Base-by-base conservation (phyloP, 2,888 invertebrate genomes). In the Sacculina carcini region DNA sequence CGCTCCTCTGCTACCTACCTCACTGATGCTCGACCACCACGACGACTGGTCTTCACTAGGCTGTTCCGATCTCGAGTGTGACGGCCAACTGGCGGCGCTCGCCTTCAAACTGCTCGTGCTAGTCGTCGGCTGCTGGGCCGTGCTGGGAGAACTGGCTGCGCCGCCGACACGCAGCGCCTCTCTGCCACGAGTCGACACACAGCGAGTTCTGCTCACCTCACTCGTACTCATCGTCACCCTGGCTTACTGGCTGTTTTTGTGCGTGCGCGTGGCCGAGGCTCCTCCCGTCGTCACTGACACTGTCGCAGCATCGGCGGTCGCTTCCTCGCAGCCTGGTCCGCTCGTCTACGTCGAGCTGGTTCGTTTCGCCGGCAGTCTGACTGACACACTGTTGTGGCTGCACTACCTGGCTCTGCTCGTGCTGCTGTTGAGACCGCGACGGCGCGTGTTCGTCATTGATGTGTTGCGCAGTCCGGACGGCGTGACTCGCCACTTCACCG, bases 181-280 rank as follows among this genome's bases (percentile, higher is more conserved):
- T 16, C 74, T 92, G 70, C 94, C 94, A 2, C 72, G 94, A 55
- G 81, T 94, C 64, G 87, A 81, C 66, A 72, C 92, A 47, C 87
- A 87, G 62, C 74, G 90, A 59, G 82, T 89, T 0, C 77, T 85
- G 58, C 79, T 89, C n/a, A 69, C 92, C 53, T 75, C 85, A 5
- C 74, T 94, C 51, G 76, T 90, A 34, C 76, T 89, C 38, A 77
- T 98, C 14, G 82, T 92, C 65, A 82, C 84, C 56, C 89, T 94
- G 67, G 82, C 92, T 5, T 96, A 89, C 68, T 98, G 98, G 96
- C 71, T 98, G 19, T 98, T 98, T 68, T 98, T 94, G 65, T 78
- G 86, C 60, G 90, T 94, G 49, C 85, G 94, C 67, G 67, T 72
- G 42, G 60, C 69, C 53, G 65, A 69, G 51, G n/a, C n/a, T n/a